Evolutionary conservation across 1,140 invertebrate genomes (phyloP), one percentile per base, ranked within the genome.

Genomic region (Cherax quadricarinatus): DNA sequence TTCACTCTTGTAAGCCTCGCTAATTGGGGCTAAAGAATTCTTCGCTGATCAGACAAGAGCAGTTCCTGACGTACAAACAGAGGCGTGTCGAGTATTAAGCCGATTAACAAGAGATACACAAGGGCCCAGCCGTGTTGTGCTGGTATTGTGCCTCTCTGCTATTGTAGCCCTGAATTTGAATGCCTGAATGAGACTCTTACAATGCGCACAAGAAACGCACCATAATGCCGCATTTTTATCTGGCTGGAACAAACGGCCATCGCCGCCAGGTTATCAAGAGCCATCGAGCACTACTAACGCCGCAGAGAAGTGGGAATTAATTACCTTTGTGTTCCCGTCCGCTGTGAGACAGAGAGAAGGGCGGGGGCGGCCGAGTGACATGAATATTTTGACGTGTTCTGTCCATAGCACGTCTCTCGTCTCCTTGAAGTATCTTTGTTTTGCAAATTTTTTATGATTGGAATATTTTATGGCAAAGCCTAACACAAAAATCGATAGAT

Each of bases 211-310:
- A 75, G 30, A 57, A 75, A 75, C 70, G 30, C 21, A 9, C 24
- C 70, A 75, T 24, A 30, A 75, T 75, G 3, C 70, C 70, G 12
- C 6, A 24, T 75, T 75, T 30, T 75, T 75, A 24, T 75, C 70
- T 75, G n/a, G n/a, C 70, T 75, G 70, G 70, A 75, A 75, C 70
- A 75, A 75, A 75, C 24, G 70, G 16, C 7, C 70, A 75, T 24
- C 70, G 24, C 70, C n/a, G 70, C n/a, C 70, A 75, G 70, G 70
- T 75, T 30, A 75, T 75, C 70, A 24, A 75, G n/a, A 75, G 62
- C 70, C 70, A 75, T 75, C 70, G 70, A 75, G 7, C 70, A 75
- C 70, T 21, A 75, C 70, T 75, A 75, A 30, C 24, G 21, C 4
- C 6, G 70, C 1, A 30, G 70, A n/a, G 24, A 75, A 75, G 70